These are phyloP conservation scores for Crenichthys baileyi DNA, from an alignment of 2,797 vertebrate genomes.

Conservation along the genomic window DNA sequence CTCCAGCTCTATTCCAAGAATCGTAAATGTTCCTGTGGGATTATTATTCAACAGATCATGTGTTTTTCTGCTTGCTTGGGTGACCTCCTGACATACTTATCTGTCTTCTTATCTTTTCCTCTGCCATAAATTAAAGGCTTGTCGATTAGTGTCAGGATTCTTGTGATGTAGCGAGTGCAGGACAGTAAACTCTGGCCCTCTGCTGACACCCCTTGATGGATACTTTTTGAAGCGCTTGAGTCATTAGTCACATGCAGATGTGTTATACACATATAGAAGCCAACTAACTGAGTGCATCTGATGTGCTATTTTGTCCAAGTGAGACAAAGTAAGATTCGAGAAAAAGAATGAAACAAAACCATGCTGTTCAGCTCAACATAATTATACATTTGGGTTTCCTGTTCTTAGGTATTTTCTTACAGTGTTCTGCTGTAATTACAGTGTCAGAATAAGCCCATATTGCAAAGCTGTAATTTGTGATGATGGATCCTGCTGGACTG, in stretches of 20 bases:
- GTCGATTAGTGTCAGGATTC: conserved; percentile 28
- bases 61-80: conserved; percentile 31
- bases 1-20: conserved; percentile 41
- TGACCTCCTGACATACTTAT: conserved; percentile 20
- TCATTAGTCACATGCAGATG: conserved; percentile 11
- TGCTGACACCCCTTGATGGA: neutral
- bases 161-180: neutral
- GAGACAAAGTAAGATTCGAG: conserved; percentile 8
- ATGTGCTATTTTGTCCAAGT: neutral
- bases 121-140: conserved; percentile 39
- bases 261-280: neutral
- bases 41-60: conserved; percentile 13
- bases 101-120: conserved; percentile 32
- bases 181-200: neutral
- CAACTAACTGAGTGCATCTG: neutral
- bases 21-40: conserved; percentile 21
- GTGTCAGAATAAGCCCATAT: conserved; percentile 16
- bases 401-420: conserved; percentile 20
- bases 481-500: conserved; percentile 31
- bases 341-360: conserved; percentile 13
- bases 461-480: conserved; percentile 48
- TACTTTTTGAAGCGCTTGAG: neutral
- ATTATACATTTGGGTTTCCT: conserved; percentile 41
- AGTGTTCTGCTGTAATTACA: conserved; percentile 41
- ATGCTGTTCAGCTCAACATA: conserved; percentile 20